Conservation (phyloP, 2,113 vertebrate genomes). For the Macquaria ambigua region DNA sequence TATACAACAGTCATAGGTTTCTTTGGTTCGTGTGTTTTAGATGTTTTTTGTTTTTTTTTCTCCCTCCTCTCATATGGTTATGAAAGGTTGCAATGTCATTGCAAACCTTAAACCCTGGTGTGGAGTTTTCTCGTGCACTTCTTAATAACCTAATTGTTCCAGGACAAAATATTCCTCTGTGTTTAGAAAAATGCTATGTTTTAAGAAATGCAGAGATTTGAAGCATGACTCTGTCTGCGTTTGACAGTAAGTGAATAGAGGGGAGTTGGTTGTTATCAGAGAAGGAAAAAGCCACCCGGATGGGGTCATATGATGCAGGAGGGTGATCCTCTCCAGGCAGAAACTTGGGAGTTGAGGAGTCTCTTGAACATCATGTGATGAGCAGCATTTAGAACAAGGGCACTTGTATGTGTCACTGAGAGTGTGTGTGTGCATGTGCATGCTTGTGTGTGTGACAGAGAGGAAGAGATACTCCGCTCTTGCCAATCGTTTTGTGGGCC, state of each 20-base stretch:
- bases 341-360: constrained; percentile 77
- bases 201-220: neutral
- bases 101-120: constrained; percentile 12
- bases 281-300: constrained; percentile 58
- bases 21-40: constrained; percentile 42
- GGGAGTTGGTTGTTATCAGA: constrained; percentile 59
- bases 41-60: neutral
- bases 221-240: neutral
- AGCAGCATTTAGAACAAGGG: constrained; percentile 76
- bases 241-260: constrained; percentile 44
- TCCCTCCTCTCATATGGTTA: constrained; percentile 5
- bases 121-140: neutral
- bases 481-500: neutral
- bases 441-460: neutral
- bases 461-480: constrained; percentile 11
- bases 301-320: constrained; percentile 82
- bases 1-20: constrained; percentile 68
- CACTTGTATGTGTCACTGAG: constrained; percentile 56
- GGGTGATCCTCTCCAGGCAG: constrained; percentile 79
- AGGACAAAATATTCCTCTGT: neutral
- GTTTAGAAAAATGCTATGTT: no score
- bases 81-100: constrained; percentile 10
- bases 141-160: neutral
- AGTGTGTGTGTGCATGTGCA: neutral
- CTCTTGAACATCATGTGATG: constrained; percentile 87